Evolutionary conservation across 2,888 invertebrate genomes (phyloP), one percentile per base, ranked within the genome.

Genomic region (Rhodophaea formosa): DNA sequence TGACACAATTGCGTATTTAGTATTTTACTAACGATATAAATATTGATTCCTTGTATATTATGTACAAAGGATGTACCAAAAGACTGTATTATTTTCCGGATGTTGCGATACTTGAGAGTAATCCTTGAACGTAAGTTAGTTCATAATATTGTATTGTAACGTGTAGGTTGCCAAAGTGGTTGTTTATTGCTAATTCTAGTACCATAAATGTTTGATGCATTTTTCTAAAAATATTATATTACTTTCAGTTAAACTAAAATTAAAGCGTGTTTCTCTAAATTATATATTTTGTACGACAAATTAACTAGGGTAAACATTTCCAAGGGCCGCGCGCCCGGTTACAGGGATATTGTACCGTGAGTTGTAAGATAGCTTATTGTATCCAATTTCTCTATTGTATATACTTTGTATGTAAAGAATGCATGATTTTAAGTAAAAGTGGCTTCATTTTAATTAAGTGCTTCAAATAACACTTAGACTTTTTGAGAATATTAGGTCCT

Each of bases 31-130:
- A 23, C 23, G 5, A 23, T 3, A 23, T 2, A 23, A 23, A 23
- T 23, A 23, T 3, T 23, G 23, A 23, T 3, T 3, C 23, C 23
- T 23, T 23, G 23, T 23, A 23, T 23, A 5, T 23, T 23, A 23
- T 2, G 23, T 23, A 5, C 5, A 5, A 39, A 51, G 35, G 17
- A 59, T 57, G 44, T 60, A 56, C 56, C 57, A 57, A 58, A 59
- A 59, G 60, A 56, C 56, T 59, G 55, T 59, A 57, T 59, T 51
- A 57, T 57, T 53, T 58, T 57, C 60, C 56, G 59, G 57, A 59
- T 53, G 53, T 35, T 32, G 23, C 10, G 14, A 39, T 35, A 35
- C 8, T 14, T 12, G 12, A 14, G 8, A 35, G 16, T 35, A 14
- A 23, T 51, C 16, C 10, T 10, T 15, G 39, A 12, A 39, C 39